These are phyloP conservation scores for Palythoa grandiflora DNA, from an alignment of 92 coral and sea anemone species.

Conservation along the genomic window DNA sequence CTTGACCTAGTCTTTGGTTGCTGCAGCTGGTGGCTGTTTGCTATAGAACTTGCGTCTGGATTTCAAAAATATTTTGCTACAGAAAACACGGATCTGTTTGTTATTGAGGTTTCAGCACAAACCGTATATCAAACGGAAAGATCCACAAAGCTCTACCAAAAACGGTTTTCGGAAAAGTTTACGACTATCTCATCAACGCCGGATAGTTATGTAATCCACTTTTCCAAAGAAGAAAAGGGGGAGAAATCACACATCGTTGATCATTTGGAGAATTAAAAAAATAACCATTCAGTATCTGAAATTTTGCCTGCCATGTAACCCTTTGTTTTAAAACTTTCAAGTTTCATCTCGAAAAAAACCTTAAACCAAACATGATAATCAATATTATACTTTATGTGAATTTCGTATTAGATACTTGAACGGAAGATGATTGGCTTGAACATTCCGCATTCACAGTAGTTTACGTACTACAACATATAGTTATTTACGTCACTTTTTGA, in stretches of 20 bases:
- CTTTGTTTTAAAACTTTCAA: neutral
- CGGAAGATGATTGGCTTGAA: neutral
- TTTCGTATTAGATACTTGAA: neutral
- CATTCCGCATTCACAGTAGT: conserved; percentile 6
- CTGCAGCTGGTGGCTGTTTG: neutral
- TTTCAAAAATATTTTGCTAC: neutral
- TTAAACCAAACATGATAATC: neutral
- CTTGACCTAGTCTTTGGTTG: neutral
- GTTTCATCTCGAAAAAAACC: neutral
- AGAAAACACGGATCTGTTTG: neutral
- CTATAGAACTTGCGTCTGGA: neutral
- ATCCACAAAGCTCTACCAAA: neutral
- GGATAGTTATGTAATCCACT: neutral
- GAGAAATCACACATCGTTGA: neutral
- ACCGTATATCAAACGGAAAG: neutral
- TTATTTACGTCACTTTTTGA: conserved; percentile 42
- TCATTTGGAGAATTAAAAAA: neutral
- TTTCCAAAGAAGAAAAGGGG: neutral
- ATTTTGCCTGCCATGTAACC: neutral
- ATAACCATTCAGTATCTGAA: neutral
- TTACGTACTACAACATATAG: conserved; percentile 31
- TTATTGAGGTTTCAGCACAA: neutral
- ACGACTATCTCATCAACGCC: neutral
- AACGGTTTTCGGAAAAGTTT: neutral
- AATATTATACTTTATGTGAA: neutral